Evolutionary conservation across 53 echinoderm and acorn worm genomes (phyloP).

Genomic region (Echinometra lucunter): DNA sequence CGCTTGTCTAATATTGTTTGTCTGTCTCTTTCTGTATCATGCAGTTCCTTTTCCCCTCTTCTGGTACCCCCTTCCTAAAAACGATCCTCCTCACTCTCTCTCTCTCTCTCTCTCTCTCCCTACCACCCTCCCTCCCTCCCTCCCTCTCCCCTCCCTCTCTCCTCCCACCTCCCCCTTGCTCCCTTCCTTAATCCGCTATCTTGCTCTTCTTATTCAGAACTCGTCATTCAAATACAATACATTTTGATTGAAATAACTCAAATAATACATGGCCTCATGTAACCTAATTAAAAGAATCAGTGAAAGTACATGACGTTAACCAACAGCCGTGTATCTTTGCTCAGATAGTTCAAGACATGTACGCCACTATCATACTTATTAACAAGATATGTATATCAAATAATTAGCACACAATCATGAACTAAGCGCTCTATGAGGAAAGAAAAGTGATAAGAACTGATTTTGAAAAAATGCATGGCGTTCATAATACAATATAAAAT

Average conservation of each 20-base stretch:
- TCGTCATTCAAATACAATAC: neutral
- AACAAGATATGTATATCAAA: too few relatives aligned
- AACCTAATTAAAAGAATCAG: neutral
- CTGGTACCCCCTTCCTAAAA: too few relatives aligned
- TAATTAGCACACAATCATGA: too few relatives aligned
- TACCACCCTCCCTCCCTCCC: neutral
- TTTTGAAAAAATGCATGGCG: too few relatives aligned
- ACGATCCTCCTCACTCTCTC: neutral
- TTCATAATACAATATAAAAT: too few relatives aligned
- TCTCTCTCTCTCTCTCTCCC: neutral
- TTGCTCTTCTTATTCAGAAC: neutral
- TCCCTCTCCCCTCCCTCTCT: neutral
- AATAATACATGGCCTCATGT: conserved; percentile 28
- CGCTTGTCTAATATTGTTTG: too few relatives aligned
- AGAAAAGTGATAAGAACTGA: too few relatives aligned
- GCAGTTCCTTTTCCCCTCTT: too few relatives aligned
- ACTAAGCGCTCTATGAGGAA: too few relatives aligned
- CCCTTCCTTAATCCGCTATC: neutral
- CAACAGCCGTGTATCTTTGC: neutral
- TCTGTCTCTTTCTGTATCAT: too few relatives aligned
- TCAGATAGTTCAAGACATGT: too few relatives aligned
- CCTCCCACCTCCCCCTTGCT: neutral
- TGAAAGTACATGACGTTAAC: neutral
- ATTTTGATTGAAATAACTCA: neutral
- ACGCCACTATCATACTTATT: too few relatives aligned